Evolutionary conservation across 2,797 vertebrate genomes (phyloP).

Genomic region (Pseudochirops corinnae): DNA sequence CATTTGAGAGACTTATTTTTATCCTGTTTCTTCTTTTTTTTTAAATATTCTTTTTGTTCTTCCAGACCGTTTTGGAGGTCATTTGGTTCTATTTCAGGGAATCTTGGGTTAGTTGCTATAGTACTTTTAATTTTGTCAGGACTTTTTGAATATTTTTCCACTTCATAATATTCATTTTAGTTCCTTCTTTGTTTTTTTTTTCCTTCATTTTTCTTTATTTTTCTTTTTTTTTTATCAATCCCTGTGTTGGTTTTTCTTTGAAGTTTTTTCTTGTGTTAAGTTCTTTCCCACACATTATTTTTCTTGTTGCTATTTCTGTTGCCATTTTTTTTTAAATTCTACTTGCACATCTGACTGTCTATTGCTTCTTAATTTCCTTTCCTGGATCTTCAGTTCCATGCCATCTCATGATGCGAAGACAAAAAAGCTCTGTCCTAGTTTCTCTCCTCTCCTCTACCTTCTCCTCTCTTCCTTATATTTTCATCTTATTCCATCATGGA

Average conservation of each 20-base stretch:
- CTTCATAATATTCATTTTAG: neutral
- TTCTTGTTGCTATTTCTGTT: neutral
- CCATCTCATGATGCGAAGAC: neutral
- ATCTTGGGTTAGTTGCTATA: neutral
- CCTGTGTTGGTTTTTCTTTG: neutral
- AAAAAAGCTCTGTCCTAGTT: neutral
- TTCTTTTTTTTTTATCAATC: neutral
- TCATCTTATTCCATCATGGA: neutral
- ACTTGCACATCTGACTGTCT: neutral
- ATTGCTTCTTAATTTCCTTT: neutral
- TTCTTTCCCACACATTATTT: neutral
- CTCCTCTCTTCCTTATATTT: neutral
- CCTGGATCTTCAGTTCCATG: neutral
- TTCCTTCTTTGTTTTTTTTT: neutral
- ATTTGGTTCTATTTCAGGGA: neutral
- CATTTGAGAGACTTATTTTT: neutral
- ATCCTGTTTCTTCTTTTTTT: neutral
- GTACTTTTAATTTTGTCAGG: neutral
- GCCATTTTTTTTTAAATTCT: neutral
- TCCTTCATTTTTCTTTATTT: neutral
- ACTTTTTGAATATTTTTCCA: neutral
- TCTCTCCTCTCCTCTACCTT: neutral
- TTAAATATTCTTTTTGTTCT: neutral
- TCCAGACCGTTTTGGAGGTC: neutral
- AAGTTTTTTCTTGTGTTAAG: neutral